Base-by-base conservation (phyloP, 1,140 invertebrate genomes). In the Paraescarpia echinospica region DNA sequence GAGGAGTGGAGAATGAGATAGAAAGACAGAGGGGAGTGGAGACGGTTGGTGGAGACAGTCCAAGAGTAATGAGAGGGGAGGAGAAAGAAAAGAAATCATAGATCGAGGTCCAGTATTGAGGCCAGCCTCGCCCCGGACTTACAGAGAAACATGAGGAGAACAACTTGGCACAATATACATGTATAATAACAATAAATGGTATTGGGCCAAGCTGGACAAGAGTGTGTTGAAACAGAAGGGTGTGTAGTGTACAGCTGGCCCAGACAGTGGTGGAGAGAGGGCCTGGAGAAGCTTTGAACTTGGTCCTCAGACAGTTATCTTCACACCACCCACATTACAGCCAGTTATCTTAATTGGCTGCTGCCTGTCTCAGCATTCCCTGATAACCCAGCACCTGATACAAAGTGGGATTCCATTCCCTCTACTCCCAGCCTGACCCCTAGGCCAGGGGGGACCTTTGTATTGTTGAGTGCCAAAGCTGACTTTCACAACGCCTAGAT, bases 301-400 rank as follows among this genome's bases (percentile, higher is more conserved):
- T 2, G 27, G 59, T 77, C 59, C 27, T 77, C 8, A 77, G 12
- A 27, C 59, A 27, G 59, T 27, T 77, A 77, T 77, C 59, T 77
- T 77, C 8, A 77, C 59, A 77, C 59, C 59, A 12, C 2, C 59
- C 14, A 1, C 59, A 77, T 77, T 77, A 77, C 59, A 77, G 12
- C 4, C 27, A 77, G 59, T 27, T 77, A 77, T 77, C 59, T 77
- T 77, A 77, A 77, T 77, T 77, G 59, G 59, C 59, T 77, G 59
- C 59, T 14, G 59, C 27, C 59, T 77, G 59, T 77, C 27, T 18
- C 59, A 77, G 59, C 59, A 77, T 77, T 77, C 59, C 59, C 59
- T 77, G 59, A 77, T 77, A 77, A 77, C 59, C 59, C 59, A 77
- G 59, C 59, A 77, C 59, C 59, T 77, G 59, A 77, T 77, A 77